Base-by-base conservation (phyloP, 2,113 vertebrate genomes). In the Marcusenius ussheri region DNA sequence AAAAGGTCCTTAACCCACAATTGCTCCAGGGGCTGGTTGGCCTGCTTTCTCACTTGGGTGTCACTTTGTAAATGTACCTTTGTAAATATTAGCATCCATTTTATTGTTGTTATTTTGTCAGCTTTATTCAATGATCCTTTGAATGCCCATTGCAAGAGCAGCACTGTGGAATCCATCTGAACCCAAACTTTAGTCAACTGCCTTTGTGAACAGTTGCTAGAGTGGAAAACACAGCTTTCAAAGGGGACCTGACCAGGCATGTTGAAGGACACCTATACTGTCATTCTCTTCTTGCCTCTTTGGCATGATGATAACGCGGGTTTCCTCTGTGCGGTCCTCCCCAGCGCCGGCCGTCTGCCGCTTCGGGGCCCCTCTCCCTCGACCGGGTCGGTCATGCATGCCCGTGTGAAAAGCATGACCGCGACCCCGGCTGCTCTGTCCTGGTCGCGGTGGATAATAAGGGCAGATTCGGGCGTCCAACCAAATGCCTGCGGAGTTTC, bases 341-440 rank as follows among this genome's bases (percentile, higher is more conserved):
- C 24, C n/a, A 10, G 62, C 62, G 9, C 62, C n/a, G n/a, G 62
- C 62, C 3, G 62, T 70, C 62, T 70, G 62, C 10, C 62, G 10
- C 62, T 27, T 31, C 10, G 62, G 62, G n/a, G 10, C n/a, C 27
- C 62, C 62, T n/a, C 62, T 70, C 62, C 66, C 49, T 56, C 53
- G 5, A 58, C 87, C 2, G 5, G 74, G 62, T 77, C 90, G 27
- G 35, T 83, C 86, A 88, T 35, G 70, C 86, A 47, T 58, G 49
- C 66, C 42, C 24, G 39, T 53, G 39, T 86, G 83, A 90, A 90
- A 47, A 77, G 58, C 56, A 31, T 45, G 21, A 90, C 51, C 51
- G 74, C 46, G 66, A 83, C 58, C 66, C 85, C 62, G 8, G 85
- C 89, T 90, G 90, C 21, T 80, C 86, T 56, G 56, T 88, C 49